A percentile compares a stretch with the other conserved stretches of the same genome.
Evolutionary conservation across 2,888 invertebrate genomes (phyloP).

Genomic region (Embidobia sp.): DNA sequence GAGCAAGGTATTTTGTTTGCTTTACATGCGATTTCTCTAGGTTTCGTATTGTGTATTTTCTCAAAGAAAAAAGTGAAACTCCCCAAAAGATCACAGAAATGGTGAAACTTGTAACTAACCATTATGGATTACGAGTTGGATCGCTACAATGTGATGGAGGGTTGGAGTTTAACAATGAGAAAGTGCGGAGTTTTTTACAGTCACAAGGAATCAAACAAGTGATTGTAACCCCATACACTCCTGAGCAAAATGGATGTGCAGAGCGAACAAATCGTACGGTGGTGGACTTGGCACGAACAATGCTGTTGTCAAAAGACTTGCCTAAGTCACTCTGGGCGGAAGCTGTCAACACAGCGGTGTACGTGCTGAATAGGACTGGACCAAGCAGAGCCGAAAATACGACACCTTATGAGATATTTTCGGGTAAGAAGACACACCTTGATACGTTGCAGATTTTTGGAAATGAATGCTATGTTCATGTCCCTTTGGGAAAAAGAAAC

Average conservation of each 20-base stretch:
- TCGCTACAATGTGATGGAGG: slow-evolving; percentile 42
- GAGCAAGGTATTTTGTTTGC: too few relatives aligned
- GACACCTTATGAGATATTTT: slow-evolving; percentile 58
- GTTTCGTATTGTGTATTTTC: too few relatives aligned
- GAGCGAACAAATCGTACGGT: slow-evolving; percentile 49
- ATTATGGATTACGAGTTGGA: not conserved
- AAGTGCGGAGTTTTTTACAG: slow-evolving; percentile 13
- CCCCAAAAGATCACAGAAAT: slow-evolving; percentile 64
- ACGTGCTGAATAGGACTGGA: slow-evolving; percentile 53
- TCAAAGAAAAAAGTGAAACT: too few relatives aligned
- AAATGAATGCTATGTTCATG: not conserved
- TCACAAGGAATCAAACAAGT: slow-evolving; percentile 12
- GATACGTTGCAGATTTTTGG: slow-evolving; percentile 46
- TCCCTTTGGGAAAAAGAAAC: slow-evolving; percentile 28
- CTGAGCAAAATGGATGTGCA: slow-evolving; percentile 71
- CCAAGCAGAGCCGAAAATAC: slow-evolving; percentile 43
- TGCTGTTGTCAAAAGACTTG: slow-evolving; percentile 34
- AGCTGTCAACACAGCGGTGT: slow-evolving; percentile 54
- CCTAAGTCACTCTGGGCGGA: slow-evolving; percentile 35
- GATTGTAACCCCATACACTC: slow-evolving; percentile 40
- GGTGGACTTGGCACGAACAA: slow-evolving; percentile 36
- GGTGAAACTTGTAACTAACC: slow-evolving; percentile 65
- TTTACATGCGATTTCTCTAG: too few relatives aligned
- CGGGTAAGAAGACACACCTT: slow-evolving; percentile 19
- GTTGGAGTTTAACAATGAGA: slow-evolving; percentile 28